A percentile compares a stretch with the other conserved stretches of the same genome.
Conservation (phyloP, 1,140 invertebrate genomes). For the Diorhabda elongata region DNA sequence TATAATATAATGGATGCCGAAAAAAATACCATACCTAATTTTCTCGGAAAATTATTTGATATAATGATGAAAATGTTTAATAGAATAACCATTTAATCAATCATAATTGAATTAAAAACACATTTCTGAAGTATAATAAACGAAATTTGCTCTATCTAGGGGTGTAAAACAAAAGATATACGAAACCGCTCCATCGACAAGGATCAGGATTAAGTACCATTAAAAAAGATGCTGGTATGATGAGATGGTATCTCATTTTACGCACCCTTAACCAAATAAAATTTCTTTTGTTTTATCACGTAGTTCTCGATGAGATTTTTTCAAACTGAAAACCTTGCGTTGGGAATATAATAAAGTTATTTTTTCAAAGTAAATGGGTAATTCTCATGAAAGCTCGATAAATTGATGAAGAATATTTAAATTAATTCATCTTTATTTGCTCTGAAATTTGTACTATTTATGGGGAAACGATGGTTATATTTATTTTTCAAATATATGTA, state of each 20-base stretch:
- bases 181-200: background rate
- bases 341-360: too few species aligned
- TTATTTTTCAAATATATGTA: too few species aligned
- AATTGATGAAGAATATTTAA: too few species aligned
- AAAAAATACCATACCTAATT: too few species aligned
- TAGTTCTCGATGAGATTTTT: background rate
- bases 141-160: background rate
- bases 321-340: too few species aligned
- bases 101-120: background rate
- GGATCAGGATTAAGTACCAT: background rate
- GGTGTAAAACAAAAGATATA: background rate
- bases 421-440: too few species aligned
- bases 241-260: slow-evolving; percentile 2
- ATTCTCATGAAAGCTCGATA: too few species aligned
- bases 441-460: too few species aligned
- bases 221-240: background rate
- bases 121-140: background rate
- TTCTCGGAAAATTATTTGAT: background rate
- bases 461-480: too few species aligned
- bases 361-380: too few species aligned
- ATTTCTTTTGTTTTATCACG: background rate
- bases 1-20: too few species aligned
- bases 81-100: background rate
- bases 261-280: background rate
- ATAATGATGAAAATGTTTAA: background rate